Conservation (phyloP, 2,888 invertebrate genomes). For the Meteorus cinctellus region DNA sequence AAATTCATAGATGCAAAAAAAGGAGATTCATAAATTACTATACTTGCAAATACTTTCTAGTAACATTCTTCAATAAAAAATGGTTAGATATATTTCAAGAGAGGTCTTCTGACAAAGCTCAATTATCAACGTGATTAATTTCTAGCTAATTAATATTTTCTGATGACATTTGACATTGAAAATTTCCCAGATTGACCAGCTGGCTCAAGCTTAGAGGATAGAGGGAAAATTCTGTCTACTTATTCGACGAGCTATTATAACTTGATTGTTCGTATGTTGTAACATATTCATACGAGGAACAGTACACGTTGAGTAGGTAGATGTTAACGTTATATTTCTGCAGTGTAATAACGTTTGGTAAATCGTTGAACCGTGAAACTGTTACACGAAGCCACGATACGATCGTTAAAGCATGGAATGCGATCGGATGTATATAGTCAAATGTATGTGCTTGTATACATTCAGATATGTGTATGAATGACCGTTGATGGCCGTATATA, state of each 20-base stretch:
- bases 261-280: conserved; percentile 7
- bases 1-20: not conserved
- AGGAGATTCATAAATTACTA: too few relatives aligned
- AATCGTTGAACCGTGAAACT: conserved; percentile 61
- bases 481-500: not conserved
- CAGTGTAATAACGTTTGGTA: conserved; percentile 55
- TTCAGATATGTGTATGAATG: not conserved
- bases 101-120: too few relatives aligned
- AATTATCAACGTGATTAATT: too few relatives aligned
- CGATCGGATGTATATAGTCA: conserved; percentile 43
- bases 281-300: conserved; percentile 14
- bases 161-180: too few relatives aligned
- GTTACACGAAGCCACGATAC: conserved; percentile 55
- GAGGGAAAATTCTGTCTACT: not conserved
- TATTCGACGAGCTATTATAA: conserved; percentile 26
- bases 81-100: too few relatives aligned
- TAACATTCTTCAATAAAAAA: too few relatives aligned
- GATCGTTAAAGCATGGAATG: conserved; percentile 56
- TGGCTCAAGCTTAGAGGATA: too few relatives aligned
- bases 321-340: conserved; percentile 25
- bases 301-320: conserved; percentile 11
- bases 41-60: too few relatives aligned
- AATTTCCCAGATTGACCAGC: too few relatives aligned
- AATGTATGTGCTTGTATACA: conserved; percentile 20
- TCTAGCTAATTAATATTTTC: too few relatives aligned